Evolutionary conservation across 1,140 invertebrate genomes (phyloP).

Genomic region (Nixonia krombeini): DNA sequence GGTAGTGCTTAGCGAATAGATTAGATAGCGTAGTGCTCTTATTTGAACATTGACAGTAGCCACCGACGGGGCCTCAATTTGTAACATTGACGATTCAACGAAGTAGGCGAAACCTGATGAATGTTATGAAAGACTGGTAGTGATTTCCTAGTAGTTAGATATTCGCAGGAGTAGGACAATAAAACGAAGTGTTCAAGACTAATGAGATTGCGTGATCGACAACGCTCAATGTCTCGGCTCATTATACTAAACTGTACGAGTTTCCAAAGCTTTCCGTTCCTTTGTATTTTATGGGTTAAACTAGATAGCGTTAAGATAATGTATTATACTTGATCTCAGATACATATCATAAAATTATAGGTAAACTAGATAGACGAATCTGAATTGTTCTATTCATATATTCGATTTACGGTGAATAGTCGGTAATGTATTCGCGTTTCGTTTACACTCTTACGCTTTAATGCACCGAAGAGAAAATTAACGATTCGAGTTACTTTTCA

Average conservation of each 20-base stretch:
- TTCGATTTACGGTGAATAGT: no score
- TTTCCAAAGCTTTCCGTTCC: slow-evolving; percentile 23
- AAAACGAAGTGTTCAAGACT: slow-evolving; percentile 58
- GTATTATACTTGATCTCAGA: slow-evolving; percentile 14
- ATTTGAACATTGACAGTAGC: slow-evolving; percentile 48
- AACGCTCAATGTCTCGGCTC: slow-evolving; percentile 15
- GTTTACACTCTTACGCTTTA: no score
- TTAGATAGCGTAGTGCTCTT: slow-evolving; percentile 40
- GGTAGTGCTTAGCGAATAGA: slow-evolving; percentile 37
- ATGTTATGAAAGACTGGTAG: slow-evolving; percentile 67
- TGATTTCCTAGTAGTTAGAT: slow-evolving; percentile 57
- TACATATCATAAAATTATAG: slow-evolving; percentile 24
- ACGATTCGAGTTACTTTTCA: no score
- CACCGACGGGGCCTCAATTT: slow-evolving; percentile 65
- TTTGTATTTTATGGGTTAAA: not conserved
- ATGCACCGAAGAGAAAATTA: no score
- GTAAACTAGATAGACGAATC: slow-evolving; percentile 14
- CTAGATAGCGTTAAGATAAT: slow-evolving; percentile 9
- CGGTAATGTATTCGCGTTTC: no score
- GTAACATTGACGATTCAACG: slow-evolving; percentile 47
- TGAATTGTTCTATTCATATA: not conserved
- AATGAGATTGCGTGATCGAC: slow-evolving; percentile 32
- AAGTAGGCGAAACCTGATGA: slow-evolving; percentile 44
- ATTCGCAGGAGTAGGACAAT: slow-evolving; percentile 57
- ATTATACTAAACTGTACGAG: slow-evolving; percentile 10